Evolutionary conservation across 2,888 invertebrate species (phyloP), one percentile per base, ranked within the genome.

Genomic region (Drosophila nr. medialis): DNA sequence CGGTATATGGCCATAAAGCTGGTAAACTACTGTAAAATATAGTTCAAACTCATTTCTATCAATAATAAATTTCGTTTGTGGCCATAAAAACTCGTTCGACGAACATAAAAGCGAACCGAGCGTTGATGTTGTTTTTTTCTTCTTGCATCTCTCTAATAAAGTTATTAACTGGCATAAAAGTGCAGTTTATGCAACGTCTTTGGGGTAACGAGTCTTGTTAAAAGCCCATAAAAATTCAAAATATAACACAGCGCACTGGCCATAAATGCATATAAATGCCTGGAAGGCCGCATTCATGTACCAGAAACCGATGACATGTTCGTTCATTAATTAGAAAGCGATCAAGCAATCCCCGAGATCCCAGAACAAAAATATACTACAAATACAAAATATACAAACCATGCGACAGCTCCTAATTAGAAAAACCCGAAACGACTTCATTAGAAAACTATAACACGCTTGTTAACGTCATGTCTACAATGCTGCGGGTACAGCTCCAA

Each of bases 361-460:
- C 18, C n/a, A 15, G 21, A 24, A 45, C 51, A 29, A 56, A 63
- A 36, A 30, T 42, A 15, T 24, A 45, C 45, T 24, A 45, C 15
- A 45, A 45, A 24, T 45, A 45, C 45, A 24, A 24, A 45, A 45
- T 15, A 15, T 4, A 15, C 53, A 60, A 66, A 51, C 81, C 71
- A 60, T 65, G 75, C 64, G 64, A 80, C 82, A 81, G 75, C 75
- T 79, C 64, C 88, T 83, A 89, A 85, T 89, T 85, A 86, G 86
- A 86, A 29, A 75, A 67, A 55, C 51, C 63, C 72, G 66, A 84
- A 90, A 86, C 86, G 89, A 86, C 86, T 86, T 86, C 86, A 86
- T 86, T 86, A 86, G 90, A 89, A 86, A 86, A 86, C 86, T 89
- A 86, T 89, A 86, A 90, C 85, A 89, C 67, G 79, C 81, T 86